A percentile compares a stretch with the other conserved stretches of the same genome.
phyloP scores from a whole-genome alignment of 1,140 invertebrate species.

The Ectropis grisescens region DNA sequence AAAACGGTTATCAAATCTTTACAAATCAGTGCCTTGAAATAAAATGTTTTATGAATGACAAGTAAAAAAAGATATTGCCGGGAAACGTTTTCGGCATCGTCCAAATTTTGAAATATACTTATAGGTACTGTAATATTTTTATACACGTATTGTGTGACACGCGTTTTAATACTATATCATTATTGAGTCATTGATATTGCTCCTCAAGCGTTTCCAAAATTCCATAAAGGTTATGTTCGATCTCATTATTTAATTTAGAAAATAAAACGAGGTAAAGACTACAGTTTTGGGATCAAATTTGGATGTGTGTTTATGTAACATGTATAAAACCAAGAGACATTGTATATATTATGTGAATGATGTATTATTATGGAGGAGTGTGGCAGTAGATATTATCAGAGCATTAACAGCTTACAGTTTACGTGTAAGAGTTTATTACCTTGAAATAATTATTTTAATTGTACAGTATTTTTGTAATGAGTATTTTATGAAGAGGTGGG shows the following conservation, averaged over 20 bases:
- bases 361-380: conserved; percentile 53
- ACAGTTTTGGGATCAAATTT: conserved; percentile 69
- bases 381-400: conserved; percentile 38
- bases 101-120: conserved; percentile 15
- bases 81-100: conserved; percentile 17
- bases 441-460: conserved; percentile 58
- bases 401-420: conserved; percentile 41
- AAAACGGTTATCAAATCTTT: conserved; percentile 55
- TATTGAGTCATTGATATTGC: no score
- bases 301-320: conserved; percentile 62
- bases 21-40: conserved; percentile 59
- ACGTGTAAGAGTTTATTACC: conserved; percentile 53
- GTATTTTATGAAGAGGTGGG: conserved; percentile 48
- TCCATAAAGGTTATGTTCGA: conserved; percentile 58
- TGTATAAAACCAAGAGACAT: conserved; percentile 58
- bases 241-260: conserved; percentile 70
- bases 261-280: conserved; percentile 69
- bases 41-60: conserved; percentile 52
- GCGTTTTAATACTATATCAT: no score
- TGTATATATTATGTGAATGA: conserved; percentile 67
- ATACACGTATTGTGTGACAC: no score
- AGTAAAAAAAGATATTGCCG: conserved; percentile 25
- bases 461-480: conserved; percentile 69
- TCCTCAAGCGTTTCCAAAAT: conserved; percentile 24
- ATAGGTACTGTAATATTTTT: no score